Evolutionary conservation across 2,113 vertebrate genomes (phyloP), one percentile per base, ranked within the genome.

Genomic region (Brevimyrus niger): DNA sequence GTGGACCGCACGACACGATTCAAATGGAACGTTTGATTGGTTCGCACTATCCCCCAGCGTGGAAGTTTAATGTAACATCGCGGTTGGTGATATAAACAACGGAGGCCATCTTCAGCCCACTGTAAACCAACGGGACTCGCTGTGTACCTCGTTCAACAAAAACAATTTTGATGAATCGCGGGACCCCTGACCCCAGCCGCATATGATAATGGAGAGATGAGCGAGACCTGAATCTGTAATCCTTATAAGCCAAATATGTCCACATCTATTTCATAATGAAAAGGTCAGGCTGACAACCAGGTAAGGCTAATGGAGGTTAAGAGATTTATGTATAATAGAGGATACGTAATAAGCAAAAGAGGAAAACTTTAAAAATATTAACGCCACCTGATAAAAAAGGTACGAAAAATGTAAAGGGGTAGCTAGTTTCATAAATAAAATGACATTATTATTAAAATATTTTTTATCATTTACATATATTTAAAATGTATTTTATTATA

Each of bases 161-260:
- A 99, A 97, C 97, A 97, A 94, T 96, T 94, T 96, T 98, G 97
- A 99, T 98, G 96, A 97, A 99, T 98, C 93, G 91, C 94, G 95
- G 21, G 95, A 96, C 96, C 97, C 93, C 94, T 96, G 95, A 96
- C 96, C 95, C 92, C 46, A 53, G 31, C 92, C 94, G 94, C 93
- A 96, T 97, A 96, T 96, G 96, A 96, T 94, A 95, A 96, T 96
- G 90, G 91, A 92, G 94, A 92, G 94, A 94, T 93, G 96, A 97
- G 95, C 97, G 95, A 95, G 95, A 94, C 94, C 96, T 96, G 96
- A 92, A 90, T 89, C 92, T 94, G 93, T 17, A 93, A 93, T 92
- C 94, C 88, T 87, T 92, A 46, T 55, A 65, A 92, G 92, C 92
- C 93, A 87, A 92, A 94, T 96, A 96, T 96, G 96, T 96, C 96